Conservation (phyloP, 2,113 vertebrate genomes). For the Micronycteris hirsuta region DNA sequence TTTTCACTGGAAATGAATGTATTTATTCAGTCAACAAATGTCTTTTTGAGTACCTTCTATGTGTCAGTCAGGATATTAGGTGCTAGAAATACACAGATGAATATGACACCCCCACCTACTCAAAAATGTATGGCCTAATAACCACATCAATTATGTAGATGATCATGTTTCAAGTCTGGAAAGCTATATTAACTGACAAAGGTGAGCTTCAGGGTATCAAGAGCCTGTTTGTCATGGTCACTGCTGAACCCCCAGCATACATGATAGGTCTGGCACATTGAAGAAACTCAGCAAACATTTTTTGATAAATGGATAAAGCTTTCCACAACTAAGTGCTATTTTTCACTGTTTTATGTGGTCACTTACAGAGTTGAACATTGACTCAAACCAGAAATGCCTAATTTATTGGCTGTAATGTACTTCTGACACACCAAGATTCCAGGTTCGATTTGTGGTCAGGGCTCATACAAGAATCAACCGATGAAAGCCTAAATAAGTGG, state of each 20-base stretch:
- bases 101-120: neutral
- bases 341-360: neutral
- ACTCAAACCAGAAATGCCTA: conserved; percentile 15
- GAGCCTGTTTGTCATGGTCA: neutral
- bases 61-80: neutral
- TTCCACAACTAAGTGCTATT: neutral
- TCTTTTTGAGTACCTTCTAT: neutral
- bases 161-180: conserved; percentile 10
- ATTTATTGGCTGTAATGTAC: neutral
- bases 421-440: no score
- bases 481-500: no score
- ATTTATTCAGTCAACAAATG: conserved; percentile 24
- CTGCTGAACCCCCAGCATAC: neutral
- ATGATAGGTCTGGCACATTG: neutral
- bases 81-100: neutral
- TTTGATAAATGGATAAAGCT: neutral
- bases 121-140: conserved; percentile 2
- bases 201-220: neutral
- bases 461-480: no score
- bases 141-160: conserved; percentile 21
- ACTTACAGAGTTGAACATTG: neutral
- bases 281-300: neutral
- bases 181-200: neutral
- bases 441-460: no score
- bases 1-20: conserved; percentile 19